These are phyloP conservation scores for Micromesistius poutassou DNA, from an alignment of 2,797 vertebrate genomes.

Conservation along the genomic window DNA sequence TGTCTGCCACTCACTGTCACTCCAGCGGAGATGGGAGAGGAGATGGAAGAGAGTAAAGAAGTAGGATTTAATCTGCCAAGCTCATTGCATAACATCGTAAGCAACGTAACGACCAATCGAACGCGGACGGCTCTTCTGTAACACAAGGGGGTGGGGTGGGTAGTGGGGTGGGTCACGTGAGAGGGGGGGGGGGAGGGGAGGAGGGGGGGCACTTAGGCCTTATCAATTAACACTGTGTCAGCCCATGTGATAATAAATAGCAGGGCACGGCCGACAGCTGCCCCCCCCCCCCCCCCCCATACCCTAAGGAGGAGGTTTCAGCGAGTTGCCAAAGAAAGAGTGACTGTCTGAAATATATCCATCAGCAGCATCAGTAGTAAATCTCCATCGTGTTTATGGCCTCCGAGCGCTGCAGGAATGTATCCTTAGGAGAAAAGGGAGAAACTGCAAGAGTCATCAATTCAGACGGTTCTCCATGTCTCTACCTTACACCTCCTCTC, in stretches of 20 bases:
- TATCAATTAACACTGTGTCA: constrained; percentile 55
- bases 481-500: constrained; percentile 17
- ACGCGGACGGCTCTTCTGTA: background rate
- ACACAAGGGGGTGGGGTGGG: too few relatives aligned
- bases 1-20: background rate
- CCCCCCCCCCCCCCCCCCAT: constrained; percentile 27
- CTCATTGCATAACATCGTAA: background rate
- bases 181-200: constrained; percentile 9
- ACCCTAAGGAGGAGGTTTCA: constrained; percentile 49
- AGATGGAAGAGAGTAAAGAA: background rate
- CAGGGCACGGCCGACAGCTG: constrained; percentile 22
- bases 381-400: constrained; percentile 60
- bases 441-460: constrained; percentile 31
- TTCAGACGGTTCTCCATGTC: constrained; percentile 23
- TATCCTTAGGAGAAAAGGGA: constrained; percentile 25
- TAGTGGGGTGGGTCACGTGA: background rate
- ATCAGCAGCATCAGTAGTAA: constrained; percentile 58
- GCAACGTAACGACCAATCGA: background rate
- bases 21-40: background rate
- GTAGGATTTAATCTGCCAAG: background rate
- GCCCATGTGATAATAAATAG: constrained; percentile 48
- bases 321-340: constrained; percentile 44
- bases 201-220: constrained; percentile 12
- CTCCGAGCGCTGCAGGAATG: constrained; percentile 45
- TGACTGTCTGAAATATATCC: constrained; percentile 59